These are phyloP conservation scores for Cotesia vestalis DNA, from an alignment of 1,140 invertebrate genomes.

Conservation along the genomic window DNA sequence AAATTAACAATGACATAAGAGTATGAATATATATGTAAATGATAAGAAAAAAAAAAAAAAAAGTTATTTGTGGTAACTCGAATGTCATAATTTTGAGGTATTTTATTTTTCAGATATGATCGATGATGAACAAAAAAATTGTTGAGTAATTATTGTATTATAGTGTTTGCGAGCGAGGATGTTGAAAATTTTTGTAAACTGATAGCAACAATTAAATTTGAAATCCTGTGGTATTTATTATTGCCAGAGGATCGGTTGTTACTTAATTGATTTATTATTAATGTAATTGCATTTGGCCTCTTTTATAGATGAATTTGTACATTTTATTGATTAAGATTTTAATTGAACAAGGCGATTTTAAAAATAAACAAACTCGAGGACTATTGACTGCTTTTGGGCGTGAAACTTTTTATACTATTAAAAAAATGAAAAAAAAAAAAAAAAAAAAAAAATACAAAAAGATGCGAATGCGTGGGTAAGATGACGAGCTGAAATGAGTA, in stretches of 20 bases:
- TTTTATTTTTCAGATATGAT: no score
- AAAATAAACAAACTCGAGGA: background rate
- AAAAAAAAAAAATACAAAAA: background rate
- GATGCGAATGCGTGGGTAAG: constrained; percentile 8
- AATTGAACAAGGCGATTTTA: background rate
- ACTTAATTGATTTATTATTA: constrained; percentile 21
- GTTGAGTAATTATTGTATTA: no score
- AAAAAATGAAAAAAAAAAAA: no score
- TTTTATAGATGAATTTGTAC: constrained; percentile 25
- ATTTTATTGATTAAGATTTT: background rate
- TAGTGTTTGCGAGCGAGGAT: no score
- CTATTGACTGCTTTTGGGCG: background rate
- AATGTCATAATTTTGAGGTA: no score
- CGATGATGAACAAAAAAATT: no score
- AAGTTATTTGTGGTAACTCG: no score
- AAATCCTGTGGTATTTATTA: background rate
- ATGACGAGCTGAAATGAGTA: background rate
- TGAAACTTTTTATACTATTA: background rate
- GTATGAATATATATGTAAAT: no score
- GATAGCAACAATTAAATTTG: background rate
- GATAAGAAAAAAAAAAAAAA: no score
- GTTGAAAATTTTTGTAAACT: background rate
- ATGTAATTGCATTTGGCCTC: constrained; percentile 21
- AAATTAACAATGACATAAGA: no score
- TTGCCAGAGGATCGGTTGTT: constrained; percentile 5